phyloP scores from a whole-genome alignment of 1,140 invertebrate genomes.

The Eciton burchellii region DNA sequence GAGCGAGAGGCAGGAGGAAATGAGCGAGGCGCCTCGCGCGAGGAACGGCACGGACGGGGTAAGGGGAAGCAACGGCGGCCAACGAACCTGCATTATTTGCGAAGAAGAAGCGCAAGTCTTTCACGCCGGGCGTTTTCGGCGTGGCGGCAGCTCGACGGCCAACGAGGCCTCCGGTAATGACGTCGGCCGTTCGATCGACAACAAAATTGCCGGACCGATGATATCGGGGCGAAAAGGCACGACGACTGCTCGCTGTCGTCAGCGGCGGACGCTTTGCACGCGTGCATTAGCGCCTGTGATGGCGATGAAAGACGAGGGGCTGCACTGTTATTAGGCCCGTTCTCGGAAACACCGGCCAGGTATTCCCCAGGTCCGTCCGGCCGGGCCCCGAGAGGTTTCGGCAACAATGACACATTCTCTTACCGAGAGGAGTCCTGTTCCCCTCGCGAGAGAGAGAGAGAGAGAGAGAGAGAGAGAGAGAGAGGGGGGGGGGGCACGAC shows the following conservation, averaged over 20 bases:
- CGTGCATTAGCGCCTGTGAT: conserved; percentile 60
- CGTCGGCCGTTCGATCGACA: conserved; percentile 69
- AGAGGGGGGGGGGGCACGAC: no score
- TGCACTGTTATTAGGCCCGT: conserved; percentile 67
- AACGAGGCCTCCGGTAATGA: conserved; percentile 53
- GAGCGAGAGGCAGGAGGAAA: conserved; percentile 51
- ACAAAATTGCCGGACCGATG: conserved; percentile 65
- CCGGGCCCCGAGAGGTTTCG: conserved; percentile 20
- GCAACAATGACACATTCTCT: conserved; percentile 23
- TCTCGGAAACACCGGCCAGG: conserved; percentile 38
- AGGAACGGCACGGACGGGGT: conserved; percentile 48
- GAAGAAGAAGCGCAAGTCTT: conserved; percentile 69
- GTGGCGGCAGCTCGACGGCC: conserved; percentile 8
- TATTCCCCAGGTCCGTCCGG: conserved; percentile 41
- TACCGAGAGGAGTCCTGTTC: neutral
- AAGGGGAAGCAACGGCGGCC: conserved; percentile 66
- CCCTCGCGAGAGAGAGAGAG: no score
- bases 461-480: no score
- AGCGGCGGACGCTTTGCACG: conserved; percentile 60
- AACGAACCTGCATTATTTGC: conserved; percentile 75
- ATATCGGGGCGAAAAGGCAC: conserved; percentile 58
- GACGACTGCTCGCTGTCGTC: conserved; percentile 63
- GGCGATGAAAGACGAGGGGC: conserved; percentile 68
- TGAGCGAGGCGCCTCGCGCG: conserved; percentile 25
- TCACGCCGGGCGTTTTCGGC: conserved; percentile 61